Percentiles rank a stretch among this genome's conserved stretches.
These are phyloP conservation scores for Dendronephthya gigantea DNA, from an alignment of 64 coral and sea anemone species.

Conservation along the genomic window DNA sequence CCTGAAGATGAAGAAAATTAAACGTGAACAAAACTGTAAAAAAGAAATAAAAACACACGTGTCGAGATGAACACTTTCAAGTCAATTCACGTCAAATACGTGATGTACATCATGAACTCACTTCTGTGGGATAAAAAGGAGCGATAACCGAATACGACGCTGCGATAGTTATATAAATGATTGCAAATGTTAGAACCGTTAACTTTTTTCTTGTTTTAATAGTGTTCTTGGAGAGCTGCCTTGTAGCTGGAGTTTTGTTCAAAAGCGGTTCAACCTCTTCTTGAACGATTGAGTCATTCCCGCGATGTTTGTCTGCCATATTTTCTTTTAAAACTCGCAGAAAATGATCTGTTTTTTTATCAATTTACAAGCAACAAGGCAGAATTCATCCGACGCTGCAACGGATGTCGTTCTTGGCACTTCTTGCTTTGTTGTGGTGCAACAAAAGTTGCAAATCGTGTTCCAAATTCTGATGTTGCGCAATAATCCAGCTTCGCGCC, in stretches of 20 bases:
- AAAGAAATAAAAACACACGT: not conserved
- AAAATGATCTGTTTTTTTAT: too few species aligned
- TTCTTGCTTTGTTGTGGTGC: too few species aligned
- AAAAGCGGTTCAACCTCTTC: not conserved
- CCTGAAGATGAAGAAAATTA: too few species aligned
- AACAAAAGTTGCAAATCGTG: too few species aligned
- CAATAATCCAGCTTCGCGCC: too few species aligned
- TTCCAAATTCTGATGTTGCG: too few species aligned
- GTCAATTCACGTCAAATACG: not conserved
- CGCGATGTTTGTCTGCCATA: not conserved
- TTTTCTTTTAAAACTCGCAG: not conserved
- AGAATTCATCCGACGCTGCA: too few species aligned
- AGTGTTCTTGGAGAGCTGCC: not conserved
- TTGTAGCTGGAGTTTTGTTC: not conserved
- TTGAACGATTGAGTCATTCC: too few species aligned
- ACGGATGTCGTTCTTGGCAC: too few species aligned
- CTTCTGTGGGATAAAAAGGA: constrained; percentile 78
- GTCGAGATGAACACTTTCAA: not conserved
- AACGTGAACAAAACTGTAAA: too few species aligned
- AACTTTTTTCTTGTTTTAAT: constrained; percentile 34
- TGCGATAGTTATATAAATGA: constrained; percentile 63
- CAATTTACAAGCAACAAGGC: too few species aligned
- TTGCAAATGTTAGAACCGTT: constrained; percentile 43
- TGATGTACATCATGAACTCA: not conserved
- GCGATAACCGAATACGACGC: constrained; percentile 68